Evolutionary conservation across 2,113 vertebrate genomes (phyloP).

Genomic region (Leuciscus idus): DNA sequence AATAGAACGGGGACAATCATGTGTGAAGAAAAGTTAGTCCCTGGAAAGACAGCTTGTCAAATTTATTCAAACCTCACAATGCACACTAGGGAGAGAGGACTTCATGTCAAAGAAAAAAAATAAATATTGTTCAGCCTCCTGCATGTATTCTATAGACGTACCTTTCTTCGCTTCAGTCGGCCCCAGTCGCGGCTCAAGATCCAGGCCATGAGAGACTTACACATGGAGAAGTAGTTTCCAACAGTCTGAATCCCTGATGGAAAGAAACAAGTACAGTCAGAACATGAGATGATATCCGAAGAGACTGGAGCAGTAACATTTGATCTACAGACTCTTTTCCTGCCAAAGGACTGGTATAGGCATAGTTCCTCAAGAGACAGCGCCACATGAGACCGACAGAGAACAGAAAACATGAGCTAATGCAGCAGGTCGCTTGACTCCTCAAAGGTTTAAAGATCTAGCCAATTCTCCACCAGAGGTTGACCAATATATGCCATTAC

Average conservation of each 20-base stretch:
- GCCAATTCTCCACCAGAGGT: neutral
- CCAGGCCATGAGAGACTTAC: slow-evolving; percentile 68
- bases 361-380: neutral
- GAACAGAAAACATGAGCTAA: neutral
- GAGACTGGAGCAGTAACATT: neutral
- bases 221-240: slow-evolving; percentile 70
- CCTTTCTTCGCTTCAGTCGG: slow-evolving; percentile 66
- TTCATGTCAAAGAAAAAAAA: neutral
- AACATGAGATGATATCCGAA: neutral
- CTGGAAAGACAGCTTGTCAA: neutral
- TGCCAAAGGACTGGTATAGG: neutral
- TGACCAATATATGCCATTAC: neutral
- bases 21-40: neutral
- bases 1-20: neutral
- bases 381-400: neutral
- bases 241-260: slow-evolving; percentile 64
- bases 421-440: neutral
- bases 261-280: neutral
- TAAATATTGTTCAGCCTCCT: neutral
- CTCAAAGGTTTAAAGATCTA: neutral
- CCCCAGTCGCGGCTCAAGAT: slow-evolving; percentile 68
- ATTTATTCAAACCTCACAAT: slow-evolving; percentile 27
- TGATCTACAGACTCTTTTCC: neutral
- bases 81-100: neutral
- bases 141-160: slow-evolving; percentile 5